Percentiles rank a stretch among this genome's conserved stretches.
Evolutionary conservation across 2,797 vertebrate genomes (phyloP).

Genomic region (Hoplostethus mediterraneus): DNA sequence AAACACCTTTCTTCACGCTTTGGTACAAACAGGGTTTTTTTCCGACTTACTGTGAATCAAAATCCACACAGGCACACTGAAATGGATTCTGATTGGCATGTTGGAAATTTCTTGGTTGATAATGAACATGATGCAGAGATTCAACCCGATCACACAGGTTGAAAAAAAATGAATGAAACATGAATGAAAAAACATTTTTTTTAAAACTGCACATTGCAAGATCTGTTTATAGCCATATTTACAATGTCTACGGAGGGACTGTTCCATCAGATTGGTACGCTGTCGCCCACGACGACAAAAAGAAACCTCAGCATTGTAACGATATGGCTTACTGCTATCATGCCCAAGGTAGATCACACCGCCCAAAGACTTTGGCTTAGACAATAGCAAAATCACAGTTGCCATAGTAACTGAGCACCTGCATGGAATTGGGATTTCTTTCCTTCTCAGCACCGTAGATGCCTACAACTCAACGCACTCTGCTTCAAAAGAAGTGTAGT

Average conservation of each 20-base stretch:
- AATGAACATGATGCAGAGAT: slow-evolving; percentile 15
- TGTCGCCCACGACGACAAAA: slow-evolving; percentile 29
- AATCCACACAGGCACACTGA: slow-evolving; percentile 19
- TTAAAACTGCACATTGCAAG: slow-evolving; percentile 27
- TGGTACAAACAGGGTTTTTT: slow-evolving; percentile 31
- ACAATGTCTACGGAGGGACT: slow-evolving; percentile 40
- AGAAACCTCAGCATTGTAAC: slow-evolving; percentile 62
- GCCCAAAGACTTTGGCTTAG: slow-evolving; percentile 35
- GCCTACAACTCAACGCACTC: slow-evolving; percentile 60
- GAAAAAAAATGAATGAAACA: slow-evolving; percentile 33
- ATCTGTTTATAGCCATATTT: slow-evolving; percentile 45
- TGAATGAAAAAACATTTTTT: not conserved
- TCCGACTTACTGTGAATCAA: slow-evolving; percentile 31
- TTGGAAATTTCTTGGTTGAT: slow-evolving; percentile 40
- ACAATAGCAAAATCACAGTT: slow-evolving; percentile 57
- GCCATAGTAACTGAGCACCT: slow-evolving; percentile 74
- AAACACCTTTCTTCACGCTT: too few species aligned
- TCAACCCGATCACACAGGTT: slow-evolving; percentile 33
- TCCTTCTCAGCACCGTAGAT: slow-evolving; percentile 57
- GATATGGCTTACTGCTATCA: slow-evolving; percentile 59
- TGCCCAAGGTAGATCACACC: slow-evolving; percentile 31
- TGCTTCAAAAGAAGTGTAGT: slow-evolving; percentile 63
- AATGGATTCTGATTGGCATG: slow-evolving; percentile 48
- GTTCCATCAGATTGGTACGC: slow-evolving; percentile 19
- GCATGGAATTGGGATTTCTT: slow-evolving; percentile 69